A percentile compares a stretch with the other conserved stretches of the same genome.
phyloP scores from a whole-genome alignment of 2,888 invertebrate species.

The Drosophila neotestacea region DNA sequence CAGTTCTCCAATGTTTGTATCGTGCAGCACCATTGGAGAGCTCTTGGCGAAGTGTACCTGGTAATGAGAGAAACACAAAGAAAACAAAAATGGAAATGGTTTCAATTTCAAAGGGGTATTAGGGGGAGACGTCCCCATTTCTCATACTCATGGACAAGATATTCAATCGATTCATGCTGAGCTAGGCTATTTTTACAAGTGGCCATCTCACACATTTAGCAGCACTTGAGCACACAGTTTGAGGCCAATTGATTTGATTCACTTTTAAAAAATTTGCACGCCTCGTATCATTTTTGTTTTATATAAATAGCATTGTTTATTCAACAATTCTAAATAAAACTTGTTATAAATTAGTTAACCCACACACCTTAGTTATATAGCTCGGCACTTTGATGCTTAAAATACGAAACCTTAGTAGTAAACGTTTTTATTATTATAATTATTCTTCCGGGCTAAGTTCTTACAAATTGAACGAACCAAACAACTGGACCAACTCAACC shows the following conservation, averaged over 20 bases:
- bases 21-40: slow-evolving; percentile 85
- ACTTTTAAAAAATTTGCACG: slow-evolving; percentile 11
- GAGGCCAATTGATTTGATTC: slow-evolving; percentile 37
- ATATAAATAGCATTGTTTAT: slow-evolving; percentile 5
- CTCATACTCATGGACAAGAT: slow-evolving; percentile 8
- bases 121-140: neutral
- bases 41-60: slow-evolving; percentile 89
- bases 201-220: slow-evolving; percentile 22
- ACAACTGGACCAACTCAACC: neutral
- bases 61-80: slow-evolving; percentile 31
- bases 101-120: neutral
- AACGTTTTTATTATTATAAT: neutral
- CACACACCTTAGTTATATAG: slow-evolving; percentile 34
- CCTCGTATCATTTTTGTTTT: neutral
- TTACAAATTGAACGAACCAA: neutral
- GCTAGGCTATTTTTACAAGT: slow-evolving; percentile 52
- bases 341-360: neutral
- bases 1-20: slow-evolving; percentile 83
- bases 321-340: neutral
- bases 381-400: slow-evolving; percentile 42
- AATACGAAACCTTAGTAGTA: slow-evolving; percentile 1
- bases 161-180: slow-evolving; percentile 59
- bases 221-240: slow-evolving; percentile 37
- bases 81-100: slow-evolving; percentile 5
- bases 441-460: neutral